Base-by-base conservation (phyloP, 2,888 invertebrate genomes). In the Belgica antarctica region DNA sequence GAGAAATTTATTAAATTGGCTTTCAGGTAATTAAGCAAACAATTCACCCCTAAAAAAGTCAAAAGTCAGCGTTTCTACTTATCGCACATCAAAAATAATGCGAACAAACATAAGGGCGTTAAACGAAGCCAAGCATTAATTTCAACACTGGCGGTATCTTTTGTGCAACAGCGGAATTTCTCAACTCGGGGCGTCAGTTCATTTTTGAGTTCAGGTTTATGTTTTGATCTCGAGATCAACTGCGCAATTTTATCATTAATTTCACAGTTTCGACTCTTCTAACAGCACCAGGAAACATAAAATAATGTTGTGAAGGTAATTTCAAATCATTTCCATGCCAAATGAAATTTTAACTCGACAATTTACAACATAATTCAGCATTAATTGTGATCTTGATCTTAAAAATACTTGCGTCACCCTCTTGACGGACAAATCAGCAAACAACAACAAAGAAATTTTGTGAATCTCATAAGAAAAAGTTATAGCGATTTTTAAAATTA, bases 391-490 rank as follows among this genome's bases (percentile, higher is more conserved):
- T 41, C 27, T 19, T 10, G 22, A 5, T 4, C 22, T n/a, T 15
- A 10, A 41, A 41, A n/a, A 41, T 41, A 59, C n/a, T 59, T 24
- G 3, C 15, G 68, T 68, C 27, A 68, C 68, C 8, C 10, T 19
- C 52, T 19, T 31, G 17, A 5, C 22, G 24, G 2, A 52, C 68
- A 68, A 68, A 68, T 34, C 68, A 31, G 34, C 57, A 68, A 68
- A 68, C 68, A 68, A 68, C 68, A 68, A 68, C 68, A 68, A 57
- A 68, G 68, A 57, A 15, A n/a, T n/a, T n/a, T 46, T 68, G 17
- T 22, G 57, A 57, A 34, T 57, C 57, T 57, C 68, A 57, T 31
- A 68, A 31, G 57, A 68, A 57, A 68, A 57, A 27, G n/a, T 27
- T 66, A 47, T 47, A 68, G 68, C 31, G 68, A 57, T 57, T 68